These are phyloP conservation scores for Tenrec ecaudatus DNA, from an alignment of 2,113 vertebrate species.

Conservation along the genomic window DNA sequence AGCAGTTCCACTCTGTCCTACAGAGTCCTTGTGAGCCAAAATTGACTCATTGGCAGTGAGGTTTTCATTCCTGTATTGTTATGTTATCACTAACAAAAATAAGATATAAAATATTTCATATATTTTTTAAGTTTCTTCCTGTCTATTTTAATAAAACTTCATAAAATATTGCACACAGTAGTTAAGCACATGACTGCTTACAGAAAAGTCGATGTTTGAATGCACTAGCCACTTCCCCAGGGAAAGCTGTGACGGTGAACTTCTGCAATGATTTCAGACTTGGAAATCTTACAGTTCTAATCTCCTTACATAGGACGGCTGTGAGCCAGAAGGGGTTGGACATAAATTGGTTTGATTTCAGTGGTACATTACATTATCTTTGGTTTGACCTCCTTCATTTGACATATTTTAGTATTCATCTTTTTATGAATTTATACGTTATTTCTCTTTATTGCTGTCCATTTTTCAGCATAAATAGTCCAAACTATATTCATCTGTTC, in stretches of 20 bases:
- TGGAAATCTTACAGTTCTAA: background rate
- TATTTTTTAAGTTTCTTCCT: background rate
- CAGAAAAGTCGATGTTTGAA: background rate
- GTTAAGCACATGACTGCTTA: background rate
- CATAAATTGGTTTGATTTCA: background rate
- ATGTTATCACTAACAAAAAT: background rate
- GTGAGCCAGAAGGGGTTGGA: too few relatives aligned
- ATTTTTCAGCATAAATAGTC: too few relatives aligned
- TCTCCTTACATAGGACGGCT: background rate
- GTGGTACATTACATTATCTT: background rate
- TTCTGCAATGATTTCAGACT: background rate
- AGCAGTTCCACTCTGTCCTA: too few relatives aligned
- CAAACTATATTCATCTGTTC: background rate
- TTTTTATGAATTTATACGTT: background rate
- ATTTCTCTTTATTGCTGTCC: background rate
- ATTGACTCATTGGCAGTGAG: too few relatives aligned
- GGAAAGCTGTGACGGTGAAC: background rate
- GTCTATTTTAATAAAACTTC: background rate
- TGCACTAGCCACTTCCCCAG: background rate
- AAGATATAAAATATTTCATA: background rate
- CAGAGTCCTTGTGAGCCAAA: too few relatives aligned
- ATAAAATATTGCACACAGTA: background rate
- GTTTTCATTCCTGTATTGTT: too few relatives aligned
- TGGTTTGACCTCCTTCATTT: background rate
- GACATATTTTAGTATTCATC: background rate